phyloP scores from a whole-genome alignment of 2,113 vertebrate species.

The Aplodontia rufa region DNA sequence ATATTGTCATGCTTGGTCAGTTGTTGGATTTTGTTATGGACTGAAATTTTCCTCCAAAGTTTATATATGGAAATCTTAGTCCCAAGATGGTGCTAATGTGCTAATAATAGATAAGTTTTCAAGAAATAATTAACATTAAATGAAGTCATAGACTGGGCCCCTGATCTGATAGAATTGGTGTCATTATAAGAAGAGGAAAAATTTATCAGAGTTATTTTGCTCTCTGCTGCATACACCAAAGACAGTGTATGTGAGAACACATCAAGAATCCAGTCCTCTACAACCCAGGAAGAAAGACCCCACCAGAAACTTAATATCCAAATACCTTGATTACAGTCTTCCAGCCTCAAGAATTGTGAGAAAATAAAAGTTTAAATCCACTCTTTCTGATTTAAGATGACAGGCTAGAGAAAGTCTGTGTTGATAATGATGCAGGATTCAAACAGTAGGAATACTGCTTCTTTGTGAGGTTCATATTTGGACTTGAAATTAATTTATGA shows the following conservation, averaged over 20 bases:
- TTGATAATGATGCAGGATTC: too few relatives aligned
- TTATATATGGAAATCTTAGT: background rate
- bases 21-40: background rate
- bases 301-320: background rate
- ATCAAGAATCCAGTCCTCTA: too few relatives aligned
- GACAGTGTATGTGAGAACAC: background rate
- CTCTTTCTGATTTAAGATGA: too few relatives aligned
- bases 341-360: background rate
- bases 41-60: background rate
- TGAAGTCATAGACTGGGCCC: background rate
- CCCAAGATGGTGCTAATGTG: background rate
- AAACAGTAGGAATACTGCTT: too few relatives aligned
- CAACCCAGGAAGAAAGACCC: background rate
- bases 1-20: background rate
- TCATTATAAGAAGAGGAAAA: background rate
- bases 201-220: background rate
- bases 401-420: too few relatives aligned
- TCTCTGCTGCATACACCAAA: background rate
- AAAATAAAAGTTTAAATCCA: background rate
- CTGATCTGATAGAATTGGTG: background rate
- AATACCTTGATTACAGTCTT: background rate
- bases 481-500: too few relatives aligned
- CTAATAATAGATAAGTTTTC: background rate
- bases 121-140: background rate
- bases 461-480: too few relatives aligned